phyloP scores from a whole-genome alignment of 2,888 invertebrate genomes.

The Eristalinus sepulchralis region DNA sequence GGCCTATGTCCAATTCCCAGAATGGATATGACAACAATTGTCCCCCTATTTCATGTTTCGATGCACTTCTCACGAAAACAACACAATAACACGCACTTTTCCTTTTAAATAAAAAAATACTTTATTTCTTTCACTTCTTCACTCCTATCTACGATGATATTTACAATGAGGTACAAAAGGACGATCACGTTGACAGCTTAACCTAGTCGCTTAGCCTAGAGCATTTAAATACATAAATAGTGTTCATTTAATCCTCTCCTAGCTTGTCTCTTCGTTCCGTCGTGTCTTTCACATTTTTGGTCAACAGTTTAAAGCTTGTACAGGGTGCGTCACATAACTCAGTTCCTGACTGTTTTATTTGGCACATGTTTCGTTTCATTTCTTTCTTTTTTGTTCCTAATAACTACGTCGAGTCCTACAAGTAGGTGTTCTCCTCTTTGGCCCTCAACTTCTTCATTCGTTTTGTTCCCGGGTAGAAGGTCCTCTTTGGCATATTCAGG shows the following conservation, averaged over 20 bases:
- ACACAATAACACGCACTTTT: too few species aligned
- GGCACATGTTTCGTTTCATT: slow-evolving; percentile 33
- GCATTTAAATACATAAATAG: slow-evolving; percentile 38
- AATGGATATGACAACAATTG: too few species aligned
- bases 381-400: neutral
- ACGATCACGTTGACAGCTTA: slow-evolving; percentile 27
- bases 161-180: slow-evolving; percentile 64
- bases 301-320: slow-evolving; percentile 30
- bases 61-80: too few species aligned
- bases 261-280: neutral
- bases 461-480: slow-evolving; percentile 77
- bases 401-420: slow-evolving; percentile 35
- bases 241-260: slow-evolving; percentile 18
- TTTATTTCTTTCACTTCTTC: slow-evolving; percentile 29
- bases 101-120: slow-evolving; percentile 33
- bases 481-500: slow-evolving; percentile 76
- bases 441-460: slow-evolving; percentile 72
- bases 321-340: neutral
- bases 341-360: slow-evolving; percentile 41
- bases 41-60: too few species aligned
- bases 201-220: neutral
- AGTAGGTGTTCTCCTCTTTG: slow-evolving; percentile 55
- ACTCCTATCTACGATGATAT: slow-evolving; percentile 40
- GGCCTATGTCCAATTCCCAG: too few species aligned
- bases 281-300: slow-evolving; percentile 5